A percentile compares a stretch with the other conserved stretches of the same genome.
These are phyloP conservation scores for Urocolius indicus DNA, from an alignment of 2,113 vertebrate genomes.

Conservation along the genomic window DNA sequence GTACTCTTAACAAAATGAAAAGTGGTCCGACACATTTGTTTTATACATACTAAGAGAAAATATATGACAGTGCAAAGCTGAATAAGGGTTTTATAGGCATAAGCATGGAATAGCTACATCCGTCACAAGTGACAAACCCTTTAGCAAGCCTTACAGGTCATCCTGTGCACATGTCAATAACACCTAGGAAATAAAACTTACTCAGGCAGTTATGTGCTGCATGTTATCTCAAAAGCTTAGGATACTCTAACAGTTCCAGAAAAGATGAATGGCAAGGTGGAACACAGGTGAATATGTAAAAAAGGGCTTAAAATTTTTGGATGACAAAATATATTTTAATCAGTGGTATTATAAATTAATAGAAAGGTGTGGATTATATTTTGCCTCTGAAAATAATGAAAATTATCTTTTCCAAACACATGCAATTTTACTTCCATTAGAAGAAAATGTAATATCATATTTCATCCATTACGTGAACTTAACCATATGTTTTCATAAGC, in stretches of 20 bases:
- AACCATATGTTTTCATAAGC: neutral
- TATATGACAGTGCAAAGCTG: neutral
- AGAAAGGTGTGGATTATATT: neutral
- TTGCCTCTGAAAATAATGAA: neutral
- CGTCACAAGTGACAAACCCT: neutral
- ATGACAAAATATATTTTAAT: neutral
- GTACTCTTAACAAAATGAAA: neutral
- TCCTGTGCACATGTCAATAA: neutral
- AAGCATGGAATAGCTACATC: neutral
- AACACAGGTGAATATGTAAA: neutral
- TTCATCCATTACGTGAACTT: neutral
- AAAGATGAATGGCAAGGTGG: neutral
- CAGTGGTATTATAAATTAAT: neutral
- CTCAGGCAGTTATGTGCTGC: neutral
- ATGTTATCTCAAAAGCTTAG: neutral
- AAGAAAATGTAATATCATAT: neutral
- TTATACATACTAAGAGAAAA: neutral
- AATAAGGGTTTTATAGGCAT: conserved; percentile 15
- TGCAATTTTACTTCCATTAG: neutral
- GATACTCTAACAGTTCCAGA: neutral
- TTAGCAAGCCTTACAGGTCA: neutral
- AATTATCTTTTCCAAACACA: neutral
- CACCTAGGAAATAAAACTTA: neutral
- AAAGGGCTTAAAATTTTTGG: neutral
- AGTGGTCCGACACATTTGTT: neutral